Conservation (phyloP, 2,113 vertebrate species). For the Cynopterus brachyotis region DNA sequence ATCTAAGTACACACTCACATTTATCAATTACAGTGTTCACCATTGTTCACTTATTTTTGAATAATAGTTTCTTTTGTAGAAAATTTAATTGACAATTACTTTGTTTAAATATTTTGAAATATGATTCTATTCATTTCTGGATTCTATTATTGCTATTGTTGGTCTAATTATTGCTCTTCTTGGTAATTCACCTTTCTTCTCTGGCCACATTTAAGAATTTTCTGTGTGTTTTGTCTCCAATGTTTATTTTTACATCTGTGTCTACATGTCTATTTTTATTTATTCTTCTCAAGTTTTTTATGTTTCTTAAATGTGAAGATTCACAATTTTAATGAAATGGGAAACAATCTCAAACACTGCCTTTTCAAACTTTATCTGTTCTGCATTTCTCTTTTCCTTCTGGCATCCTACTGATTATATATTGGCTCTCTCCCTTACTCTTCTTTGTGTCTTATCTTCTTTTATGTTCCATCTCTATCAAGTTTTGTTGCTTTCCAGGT, state of each 20-base stretch:
- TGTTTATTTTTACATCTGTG: neutral
- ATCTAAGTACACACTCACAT: neutral
- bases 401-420: neutral
- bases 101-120: constrained; percentile 8
- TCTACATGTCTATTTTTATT: neutral
- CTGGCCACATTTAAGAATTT: neutral
- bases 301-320: neutral
- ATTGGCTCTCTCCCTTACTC: neutral
- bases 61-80: neutral
- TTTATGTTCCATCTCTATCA: neutral
- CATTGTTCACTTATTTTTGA: neutral
- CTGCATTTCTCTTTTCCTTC: neutral
- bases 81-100: neutral
- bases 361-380: neutral
- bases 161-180: neutral
- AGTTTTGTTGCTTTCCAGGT: neutral
- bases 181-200: neutral
- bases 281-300: neutral
- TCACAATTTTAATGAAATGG: neutral
- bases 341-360: neutral
- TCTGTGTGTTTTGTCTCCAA: neutral
- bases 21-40: neutral
- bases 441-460: neutral
- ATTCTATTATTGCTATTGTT: neutral
- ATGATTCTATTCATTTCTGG: neutral